Evolutionary conservation across 2,797 vertebrate species (phyloP).

Genomic region (Eulemur albifrons): DNA sequence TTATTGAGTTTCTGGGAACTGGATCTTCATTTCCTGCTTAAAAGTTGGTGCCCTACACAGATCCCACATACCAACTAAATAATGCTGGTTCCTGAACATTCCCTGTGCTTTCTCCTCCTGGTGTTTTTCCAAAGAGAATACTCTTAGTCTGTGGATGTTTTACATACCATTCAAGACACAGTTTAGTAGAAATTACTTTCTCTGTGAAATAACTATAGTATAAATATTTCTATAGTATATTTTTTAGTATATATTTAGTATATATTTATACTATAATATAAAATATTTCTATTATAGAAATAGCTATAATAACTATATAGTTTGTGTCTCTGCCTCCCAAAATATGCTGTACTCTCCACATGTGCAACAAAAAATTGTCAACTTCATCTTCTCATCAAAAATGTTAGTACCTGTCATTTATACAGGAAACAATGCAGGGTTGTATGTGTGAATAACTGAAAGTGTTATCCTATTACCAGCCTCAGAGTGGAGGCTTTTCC

Average conservation of each 20-base stretch:
- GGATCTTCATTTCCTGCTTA: background rate
- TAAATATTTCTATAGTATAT: no score
- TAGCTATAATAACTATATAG: background rate
- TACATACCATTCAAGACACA: background rate
- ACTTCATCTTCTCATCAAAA: background rate
- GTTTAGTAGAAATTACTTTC: background rate
- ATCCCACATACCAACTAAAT: background rate
- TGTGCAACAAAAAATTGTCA: background rate
- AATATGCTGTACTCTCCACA: background rate
- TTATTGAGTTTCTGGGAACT: background rate
- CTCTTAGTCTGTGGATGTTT: background rate
- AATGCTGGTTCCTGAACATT: background rate
- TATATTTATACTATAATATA: no score
- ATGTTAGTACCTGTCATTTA: background rate
- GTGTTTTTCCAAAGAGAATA: background rate
- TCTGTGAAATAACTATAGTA: background rate
- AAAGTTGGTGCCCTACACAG: rapidly evolving
- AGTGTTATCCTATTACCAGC: background rate
- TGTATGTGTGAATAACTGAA: background rate
- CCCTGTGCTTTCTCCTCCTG: background rate
- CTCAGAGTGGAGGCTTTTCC: no score
- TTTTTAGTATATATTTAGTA: no score
- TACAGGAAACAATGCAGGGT: background rate
- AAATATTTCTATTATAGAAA: no score
- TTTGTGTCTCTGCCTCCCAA: background rate